Evolutionary conservation across 2,888 invertebrate genomes (phyloP), one percentile per base, ranked within the genome.

Genomic region (Morpho deidamia): DNA sequence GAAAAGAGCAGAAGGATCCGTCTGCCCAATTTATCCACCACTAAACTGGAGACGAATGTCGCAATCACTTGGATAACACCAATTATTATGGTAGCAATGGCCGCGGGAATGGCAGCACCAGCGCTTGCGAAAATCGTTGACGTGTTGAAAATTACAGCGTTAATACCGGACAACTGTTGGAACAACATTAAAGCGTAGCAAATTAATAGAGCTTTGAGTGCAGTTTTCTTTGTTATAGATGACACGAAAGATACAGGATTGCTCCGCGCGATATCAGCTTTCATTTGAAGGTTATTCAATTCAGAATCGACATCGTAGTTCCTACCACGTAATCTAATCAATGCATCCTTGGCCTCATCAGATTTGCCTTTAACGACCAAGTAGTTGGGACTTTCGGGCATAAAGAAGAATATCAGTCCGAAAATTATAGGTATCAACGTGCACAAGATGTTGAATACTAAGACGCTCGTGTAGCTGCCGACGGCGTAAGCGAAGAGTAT

Each of bases 301-400:
- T 96, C 96, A 1, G 76, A 69, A 45, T 91, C 93, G 40, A 92
- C 92, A 64, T 94, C 92, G 67, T 95, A 95, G 9, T 91, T 82
- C 0, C 82, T 72, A 1, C 97, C 97, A n/a, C 97, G 92, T 12
- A 98, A 86, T 81, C 91, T 92, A 58, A 92, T 81, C 61, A 97
- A 80, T 0, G 96, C 92, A 43, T 92, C 85, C 7, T 91, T 83
- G 0, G 97, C 97, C 49, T 92, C 93, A 1, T 92, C 91, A 14
- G 91, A 82, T 40, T 91, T 90, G 7, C 92, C 92, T 70, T 93
- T 94, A 44, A 91, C 90, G 60, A 95, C 90, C 62, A 93, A 87
- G 73, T 91, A 95, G 33, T 92, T 92, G 0, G 98, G 97, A 5
- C 95, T 93, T 80, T 98, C 98, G 0, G 97, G 98, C 93, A 97